A percentile compares a stretch with the other conserved stretches of the same genome.
Evolutionary conservation across 2,113 vertebrate species (phyloP).

Genomic region (Odocoileus virginianus): DNA sequence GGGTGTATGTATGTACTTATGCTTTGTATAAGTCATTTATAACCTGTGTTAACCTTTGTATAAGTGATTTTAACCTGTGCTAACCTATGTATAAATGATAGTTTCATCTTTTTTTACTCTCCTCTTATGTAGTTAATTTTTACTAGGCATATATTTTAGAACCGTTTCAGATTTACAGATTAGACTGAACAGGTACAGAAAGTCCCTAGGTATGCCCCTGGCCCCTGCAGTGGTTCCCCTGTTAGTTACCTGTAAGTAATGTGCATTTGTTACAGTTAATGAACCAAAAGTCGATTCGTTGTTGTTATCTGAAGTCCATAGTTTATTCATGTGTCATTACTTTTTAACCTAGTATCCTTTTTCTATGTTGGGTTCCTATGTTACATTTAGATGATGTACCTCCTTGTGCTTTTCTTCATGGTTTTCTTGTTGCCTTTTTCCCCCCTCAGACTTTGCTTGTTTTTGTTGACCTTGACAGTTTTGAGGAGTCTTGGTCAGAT

Average conservation of each 20-base stretch:
- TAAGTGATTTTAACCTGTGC: background rate
- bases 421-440: background rate
- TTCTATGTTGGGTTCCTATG: background rate
- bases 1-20: background rate
- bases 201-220: background rate
- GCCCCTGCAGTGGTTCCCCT: too few relatives aligned
- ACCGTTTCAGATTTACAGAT: background rate
- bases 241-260: background rate
- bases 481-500: background rate
- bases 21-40: background rate
- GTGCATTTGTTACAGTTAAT: background rate
- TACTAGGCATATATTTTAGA: background rate
- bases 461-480: background rate
- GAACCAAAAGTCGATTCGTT: background rate
- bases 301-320: background rate
- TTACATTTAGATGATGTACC: background rate
- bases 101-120: background rate
- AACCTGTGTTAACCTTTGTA: background rate
- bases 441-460: background rate
- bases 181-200: background rate
- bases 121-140: background rate
- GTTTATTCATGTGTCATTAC: background rate
- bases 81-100: background rate
- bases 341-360: background rate
- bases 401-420: background rate